Evolutionary conservation across 2,113 vertebrate genomes (phyloP).

Genomic region (Myanophis thanlyinensis): DNA sequence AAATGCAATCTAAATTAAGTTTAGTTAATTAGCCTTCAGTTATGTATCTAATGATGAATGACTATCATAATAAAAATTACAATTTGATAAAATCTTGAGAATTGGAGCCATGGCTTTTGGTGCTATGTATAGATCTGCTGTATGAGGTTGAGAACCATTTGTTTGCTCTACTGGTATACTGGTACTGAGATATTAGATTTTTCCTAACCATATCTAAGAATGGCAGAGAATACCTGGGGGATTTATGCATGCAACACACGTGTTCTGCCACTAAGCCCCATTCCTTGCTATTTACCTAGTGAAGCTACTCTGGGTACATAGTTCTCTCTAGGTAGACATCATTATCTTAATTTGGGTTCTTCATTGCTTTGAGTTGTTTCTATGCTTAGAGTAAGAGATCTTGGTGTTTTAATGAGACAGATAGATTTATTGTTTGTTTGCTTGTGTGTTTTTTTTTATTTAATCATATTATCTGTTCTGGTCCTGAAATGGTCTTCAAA

Average conservation of each 20-base stretch:
- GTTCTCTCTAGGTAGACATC: slow-evolving; percentile 17
- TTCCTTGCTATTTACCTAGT: slow-evolving; percentile 19
- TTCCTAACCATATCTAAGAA: background rate
- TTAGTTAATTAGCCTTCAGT: no score
- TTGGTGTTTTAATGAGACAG: background rate
- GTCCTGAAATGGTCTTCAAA: no score
- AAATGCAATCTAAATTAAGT: no score
- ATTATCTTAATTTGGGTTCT: slow-evolving; percentile 16
- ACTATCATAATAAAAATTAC: no score
- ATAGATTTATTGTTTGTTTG: background rate
- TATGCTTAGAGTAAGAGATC: background rate
- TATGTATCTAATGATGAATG: no score
- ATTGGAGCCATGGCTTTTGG: no score
- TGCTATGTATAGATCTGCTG: no score
- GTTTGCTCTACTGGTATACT: background rate
- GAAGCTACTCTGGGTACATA: no score
- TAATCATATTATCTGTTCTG: no score
- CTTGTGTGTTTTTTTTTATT: no score
- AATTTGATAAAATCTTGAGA: no score
- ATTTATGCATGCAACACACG: background rate
- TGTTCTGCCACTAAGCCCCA: background rate
- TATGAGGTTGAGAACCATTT: no score
- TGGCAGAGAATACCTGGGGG: background rate
- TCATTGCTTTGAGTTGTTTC: background rate
- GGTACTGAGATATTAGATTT: background rate